These are phyloP conservation scores for Corythaixoides concolor DNA, from an alignment of 2,113 vertebrate species.

Conservation along the genomic window DNA sequence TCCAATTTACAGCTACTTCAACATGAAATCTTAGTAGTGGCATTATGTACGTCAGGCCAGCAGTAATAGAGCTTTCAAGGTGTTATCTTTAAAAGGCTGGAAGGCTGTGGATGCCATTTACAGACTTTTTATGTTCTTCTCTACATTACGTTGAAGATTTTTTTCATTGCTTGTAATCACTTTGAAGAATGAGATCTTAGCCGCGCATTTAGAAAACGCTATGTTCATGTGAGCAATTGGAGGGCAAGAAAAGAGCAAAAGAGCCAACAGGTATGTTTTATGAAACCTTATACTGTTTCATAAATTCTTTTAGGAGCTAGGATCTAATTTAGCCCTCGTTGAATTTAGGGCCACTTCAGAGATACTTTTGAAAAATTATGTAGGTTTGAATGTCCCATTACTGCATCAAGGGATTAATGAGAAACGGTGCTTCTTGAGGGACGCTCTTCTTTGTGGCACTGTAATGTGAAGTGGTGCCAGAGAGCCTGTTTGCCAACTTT, in stretches of 20 bases:
- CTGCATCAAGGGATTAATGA: background rate
- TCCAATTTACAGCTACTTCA: background rate
- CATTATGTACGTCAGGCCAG: background rate
- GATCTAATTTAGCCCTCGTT: accelerated
- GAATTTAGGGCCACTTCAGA: background rate
- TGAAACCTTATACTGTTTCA: background rate
- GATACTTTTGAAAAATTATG: background rate
- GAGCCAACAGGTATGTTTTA: background rate
- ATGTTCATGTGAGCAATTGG: background rate
- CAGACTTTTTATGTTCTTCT: background rate
- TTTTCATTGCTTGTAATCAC: background rate
- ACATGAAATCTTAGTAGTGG: background rate
- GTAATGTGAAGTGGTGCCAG: background rate
- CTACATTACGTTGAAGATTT: background rate
- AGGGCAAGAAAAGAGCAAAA: background rate
- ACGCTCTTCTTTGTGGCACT: background rate
- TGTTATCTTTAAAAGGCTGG: background rate
- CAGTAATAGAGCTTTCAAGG: background rate
- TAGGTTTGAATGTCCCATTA: background rate
- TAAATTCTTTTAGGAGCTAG: background rate
- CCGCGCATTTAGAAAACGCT: background rate
- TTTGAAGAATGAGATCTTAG: background rate
- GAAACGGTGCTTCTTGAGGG: background rate
- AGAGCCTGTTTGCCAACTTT: background rate
- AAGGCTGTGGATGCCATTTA: background rate